Percentiles rank a stretch among this genome's conserved stretches.
These are phyloP conservation scores for Drosophila pseudoobscura DNA, from an alignment of 1,140 invertebrate species.

Conservation along the genomic window DNA sequence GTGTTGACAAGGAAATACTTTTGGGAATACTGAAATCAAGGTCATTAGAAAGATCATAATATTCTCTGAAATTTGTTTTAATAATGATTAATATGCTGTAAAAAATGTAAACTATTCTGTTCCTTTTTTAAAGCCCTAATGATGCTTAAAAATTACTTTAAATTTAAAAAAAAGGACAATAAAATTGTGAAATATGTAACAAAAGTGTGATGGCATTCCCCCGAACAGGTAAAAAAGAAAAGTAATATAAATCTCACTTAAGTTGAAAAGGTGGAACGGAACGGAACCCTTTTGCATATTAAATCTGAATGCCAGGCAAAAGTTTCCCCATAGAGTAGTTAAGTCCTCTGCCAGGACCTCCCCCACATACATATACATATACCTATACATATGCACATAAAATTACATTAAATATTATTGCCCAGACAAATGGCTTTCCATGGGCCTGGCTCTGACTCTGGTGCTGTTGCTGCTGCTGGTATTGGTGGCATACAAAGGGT, in stretches of 20 bases:
- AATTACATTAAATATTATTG: constrained; percentile 65
- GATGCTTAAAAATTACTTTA: no score
- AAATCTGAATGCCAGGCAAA: constrained; percentile 6
- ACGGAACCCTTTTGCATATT: constrained; percentile 9
- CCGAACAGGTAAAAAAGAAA: not conserved
- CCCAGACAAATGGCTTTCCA: constrained; percentile 8
- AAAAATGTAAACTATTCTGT: no score
- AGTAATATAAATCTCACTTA: constrained; percentile 8
- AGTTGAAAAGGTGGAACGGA: constrained; percentile 7
- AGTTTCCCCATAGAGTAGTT: constrained; percentile 23
- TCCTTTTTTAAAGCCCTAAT: no score
- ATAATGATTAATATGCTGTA: no score
- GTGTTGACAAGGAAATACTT: no score
- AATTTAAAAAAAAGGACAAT: no score
- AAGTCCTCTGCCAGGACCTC: constrained; percentile 1
- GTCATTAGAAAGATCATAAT: no score
- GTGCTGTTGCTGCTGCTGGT: constrained; percentile 14
- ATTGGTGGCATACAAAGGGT: constrained; percentile 34
- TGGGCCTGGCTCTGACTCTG: not conserved
- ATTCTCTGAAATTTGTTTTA: no score
- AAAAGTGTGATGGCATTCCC: no score
- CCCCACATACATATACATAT: not conserved
- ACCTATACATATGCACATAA: constrained; percentile 22
- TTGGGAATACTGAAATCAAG: no score
- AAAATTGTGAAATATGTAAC: no score